Evolutionary conservation across 2,113 vertebrate species (phyloP).

Genomic region (Antechinus stuartii): DNA sequence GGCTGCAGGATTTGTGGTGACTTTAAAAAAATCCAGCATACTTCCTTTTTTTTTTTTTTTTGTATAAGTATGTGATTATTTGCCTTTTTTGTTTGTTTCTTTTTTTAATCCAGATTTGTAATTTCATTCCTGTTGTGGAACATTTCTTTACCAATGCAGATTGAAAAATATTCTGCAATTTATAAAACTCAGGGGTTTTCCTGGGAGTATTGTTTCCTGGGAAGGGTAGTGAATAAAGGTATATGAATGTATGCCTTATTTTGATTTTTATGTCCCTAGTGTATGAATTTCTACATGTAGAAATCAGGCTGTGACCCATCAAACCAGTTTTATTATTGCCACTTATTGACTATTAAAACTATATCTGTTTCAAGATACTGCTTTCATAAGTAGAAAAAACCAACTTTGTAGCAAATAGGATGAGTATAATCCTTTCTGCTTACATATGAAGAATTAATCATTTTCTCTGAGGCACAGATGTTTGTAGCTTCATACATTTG

Average conservation of each 20-base stretch:
- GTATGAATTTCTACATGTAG: neutral
- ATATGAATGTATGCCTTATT: neutral
- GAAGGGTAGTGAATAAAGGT: neutral
- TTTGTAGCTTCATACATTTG: neutral
- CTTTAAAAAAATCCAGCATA: neutral
- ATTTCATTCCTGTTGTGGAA: neutral
- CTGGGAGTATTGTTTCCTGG: neutral
- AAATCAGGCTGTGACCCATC: neutral
- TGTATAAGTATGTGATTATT: neutral
- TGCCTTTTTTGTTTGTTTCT: neutral
- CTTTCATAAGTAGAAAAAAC: neutral
- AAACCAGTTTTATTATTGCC: neutral
- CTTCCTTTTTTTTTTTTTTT: neutral
- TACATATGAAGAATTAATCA: neutral
- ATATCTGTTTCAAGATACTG: neutral
- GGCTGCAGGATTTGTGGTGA: neutral
- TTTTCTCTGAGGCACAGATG: neutral
- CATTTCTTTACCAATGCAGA: neutral
- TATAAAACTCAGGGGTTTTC: neutral
- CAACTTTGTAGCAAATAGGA: neutral
- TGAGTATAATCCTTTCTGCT: neutral
- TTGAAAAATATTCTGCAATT: neutral
- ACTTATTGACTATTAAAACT: neutral
- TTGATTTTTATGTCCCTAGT: neutral
- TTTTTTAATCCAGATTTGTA: neutral